phyloP scores from a whole-genome alignment of 2,113 vertebrate species.

The Mustelus asterias region DNA sequence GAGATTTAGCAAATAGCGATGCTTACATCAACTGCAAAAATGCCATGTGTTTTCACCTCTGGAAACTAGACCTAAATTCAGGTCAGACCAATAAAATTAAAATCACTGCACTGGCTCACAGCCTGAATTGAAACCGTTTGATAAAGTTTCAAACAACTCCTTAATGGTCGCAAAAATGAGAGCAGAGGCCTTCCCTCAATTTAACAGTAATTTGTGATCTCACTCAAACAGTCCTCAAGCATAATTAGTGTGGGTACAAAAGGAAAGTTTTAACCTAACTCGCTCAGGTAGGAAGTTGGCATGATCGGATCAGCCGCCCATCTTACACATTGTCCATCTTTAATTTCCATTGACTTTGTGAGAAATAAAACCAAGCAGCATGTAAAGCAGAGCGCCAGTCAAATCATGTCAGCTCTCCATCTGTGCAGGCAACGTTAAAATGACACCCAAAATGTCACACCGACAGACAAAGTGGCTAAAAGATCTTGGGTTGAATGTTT shows the following conservation, averaged over 20 bases:
- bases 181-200: background rate
- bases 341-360: background rate
- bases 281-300: background rate
- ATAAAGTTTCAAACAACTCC: background rate
- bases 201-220: background rate
- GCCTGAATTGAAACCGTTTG: background rate
- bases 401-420: background rate
- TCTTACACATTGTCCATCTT: background rate
- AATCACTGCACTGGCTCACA: background rate
- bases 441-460: background rate
- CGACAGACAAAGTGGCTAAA: background rate
- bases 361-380: background rate
- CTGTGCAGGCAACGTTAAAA: background rate
- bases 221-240: background rate
- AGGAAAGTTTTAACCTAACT: background rate
- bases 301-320: too few species aligned
- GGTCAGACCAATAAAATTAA: background rate
- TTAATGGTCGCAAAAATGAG: background rate
- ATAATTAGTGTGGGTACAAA: background rate
- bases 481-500: background rate
- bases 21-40: background rate
- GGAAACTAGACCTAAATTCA: background rate
- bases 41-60: background rate
- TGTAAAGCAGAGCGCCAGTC: background rate
- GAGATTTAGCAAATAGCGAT: background rate